Evolutionary conservation across 2,797 vertebrate genomes (phyloP).

Genomic region (Bradypus variegatus): DNA sequence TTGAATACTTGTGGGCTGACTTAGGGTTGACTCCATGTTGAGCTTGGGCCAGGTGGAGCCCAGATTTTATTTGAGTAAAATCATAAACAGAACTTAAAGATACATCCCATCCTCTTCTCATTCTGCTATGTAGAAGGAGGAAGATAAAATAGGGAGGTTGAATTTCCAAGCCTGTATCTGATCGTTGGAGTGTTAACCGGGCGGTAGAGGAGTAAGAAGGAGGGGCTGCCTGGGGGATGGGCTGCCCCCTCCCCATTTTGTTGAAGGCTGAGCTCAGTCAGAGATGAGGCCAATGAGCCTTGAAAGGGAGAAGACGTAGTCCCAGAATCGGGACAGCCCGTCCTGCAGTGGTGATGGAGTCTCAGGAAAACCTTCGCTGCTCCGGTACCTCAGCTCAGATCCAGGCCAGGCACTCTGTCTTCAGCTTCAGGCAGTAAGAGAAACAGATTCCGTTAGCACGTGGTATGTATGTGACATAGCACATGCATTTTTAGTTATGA

Average conservation of each 20-base stretch:
- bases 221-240: rapidly evolving
- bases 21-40: neutral
- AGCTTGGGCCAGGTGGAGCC: neutral
- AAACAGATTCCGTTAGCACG: neutral
- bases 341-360: rapidly evolving
- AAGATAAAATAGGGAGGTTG: neutral
- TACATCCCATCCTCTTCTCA: neutral
- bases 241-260: rapidly evolving
- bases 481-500: neutral
- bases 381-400: rapidly evolving
- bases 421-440: neutral
- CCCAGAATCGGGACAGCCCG: rapidly evolving
- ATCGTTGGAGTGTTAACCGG: neutral
- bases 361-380: neutral
- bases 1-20: neutral
- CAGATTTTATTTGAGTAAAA: neutral
- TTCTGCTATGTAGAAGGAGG: neutral
- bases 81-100: neutral
- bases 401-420: neutral
- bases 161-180: neutral
- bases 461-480: rapidly evolving
- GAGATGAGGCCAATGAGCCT: neutral
- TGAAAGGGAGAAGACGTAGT: neutral
- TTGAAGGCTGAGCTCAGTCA: neutral
- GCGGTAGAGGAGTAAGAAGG: neutral